These are phyloP conservation scores for Drosophila histrio DNA, from an alignment of 2,888 invertebrate species.

Conservation along the genomic window DNA sequence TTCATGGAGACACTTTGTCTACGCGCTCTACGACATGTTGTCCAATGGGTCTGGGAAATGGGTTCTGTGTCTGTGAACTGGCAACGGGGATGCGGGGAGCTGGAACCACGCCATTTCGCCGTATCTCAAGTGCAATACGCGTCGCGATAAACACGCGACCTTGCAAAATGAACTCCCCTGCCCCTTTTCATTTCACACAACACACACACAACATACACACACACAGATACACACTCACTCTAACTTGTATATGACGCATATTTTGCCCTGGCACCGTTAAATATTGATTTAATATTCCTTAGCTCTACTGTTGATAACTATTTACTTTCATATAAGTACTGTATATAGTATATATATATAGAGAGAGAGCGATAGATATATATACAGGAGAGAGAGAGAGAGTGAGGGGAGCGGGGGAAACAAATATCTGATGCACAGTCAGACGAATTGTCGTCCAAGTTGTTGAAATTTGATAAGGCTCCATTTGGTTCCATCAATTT, in stretches of 20 bases:
- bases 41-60: slow-evolving; percentile 8
- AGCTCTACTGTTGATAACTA: slow-evolving; percentile 40
- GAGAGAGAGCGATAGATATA: background rate
- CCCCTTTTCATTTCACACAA: background rate
- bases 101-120: slow-evolving; percentile 65
- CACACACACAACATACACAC: slow-evolving; percentile 17
- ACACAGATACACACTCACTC: slow-evolving; percentile 13
- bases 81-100: background rate
- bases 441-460: slow-evolving; percentile 67
- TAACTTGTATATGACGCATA: slow-evolving; percentile 59
- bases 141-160: slow-evolving; percentile 76
- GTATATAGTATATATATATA: slow-evolving; percentile 1
- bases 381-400: background rate
- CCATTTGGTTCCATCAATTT: slow-evolving; percentile 30
- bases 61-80: background rate
- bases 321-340: slow-evolving; percentile 22
- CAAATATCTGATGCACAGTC: slow-evolving; percentile 37
- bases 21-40: slow-evolving; percentile 63
- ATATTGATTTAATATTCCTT: slow-evolving; percentile 74
- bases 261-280: slow-evolving; percentile 75
- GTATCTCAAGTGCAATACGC: slow-evolving; percentile 70
- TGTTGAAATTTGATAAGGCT: slow-evolving; percentile 52
- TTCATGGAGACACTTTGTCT: slow-evolving; percentile 60
- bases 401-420: background rate
- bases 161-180: slow-evolving; percentile 42